Percentiles rank a stretch among this genome's conserved stretches.
These are phyloP conservation scores for Grallaria varia DNA, from an alignment of 2,113 vertebrate genomes.

Conservation along the genomic window DNA sequence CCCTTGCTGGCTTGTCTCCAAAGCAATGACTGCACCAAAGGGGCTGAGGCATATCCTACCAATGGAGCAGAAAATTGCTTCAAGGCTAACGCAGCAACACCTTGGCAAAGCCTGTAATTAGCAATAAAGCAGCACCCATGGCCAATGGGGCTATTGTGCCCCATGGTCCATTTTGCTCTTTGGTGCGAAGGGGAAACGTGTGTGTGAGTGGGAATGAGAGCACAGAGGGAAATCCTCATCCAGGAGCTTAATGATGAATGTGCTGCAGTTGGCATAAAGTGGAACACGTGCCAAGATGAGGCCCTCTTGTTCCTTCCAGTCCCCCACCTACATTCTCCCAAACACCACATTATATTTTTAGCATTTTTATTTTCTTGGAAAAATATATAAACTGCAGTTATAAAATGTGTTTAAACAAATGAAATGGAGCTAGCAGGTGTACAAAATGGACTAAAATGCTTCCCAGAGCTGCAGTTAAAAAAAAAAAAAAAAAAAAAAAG, in stretches of 20 bases:
- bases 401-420: slow-evolving; percentile 49
- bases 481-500: not conserved
- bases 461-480: slow-evolving; percentile 54
- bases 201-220: not conserved
- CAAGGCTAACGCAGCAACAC: slow-evolving; percentile 54
- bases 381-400: slow-evolving; percentile 51
- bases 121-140: slow-evolving; percentile 33
- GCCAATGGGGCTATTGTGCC: slow-evolving; percentile 49
- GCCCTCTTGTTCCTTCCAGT: slow-evolving; percentile 36
- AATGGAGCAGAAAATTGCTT: slow-evolving; percentile 70
- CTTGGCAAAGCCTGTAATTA: slow-evolving; percentile 29
- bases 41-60: slow-evolving; percentile 37
- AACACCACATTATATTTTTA: slow-evolving; percentile 30
- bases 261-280: slow-evolving; percentile 59
- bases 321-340: slow-evolving; percentile 11
- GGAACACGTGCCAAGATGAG: slow-evolving; percentile 40
- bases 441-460: slow-evolving; percentile 29
- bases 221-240: not conserved
- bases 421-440: slow-evolving; percentile 44
- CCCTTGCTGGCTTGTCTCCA: slow-evolving; percentile 23
- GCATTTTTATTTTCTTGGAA: slow-evolving; percentile 60
- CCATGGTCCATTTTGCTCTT: not conserved
- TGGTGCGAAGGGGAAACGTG: not conserved
- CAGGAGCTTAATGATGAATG: slow-evolving; percentile 21
- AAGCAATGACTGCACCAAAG: slow-evolving; percentile 19